These are phyloP conservation scores for Oryzias dopingdopingensis DNA, from an alignment of 2,797 vertebrate genomes.

Conservation along the genomic window DNA sequence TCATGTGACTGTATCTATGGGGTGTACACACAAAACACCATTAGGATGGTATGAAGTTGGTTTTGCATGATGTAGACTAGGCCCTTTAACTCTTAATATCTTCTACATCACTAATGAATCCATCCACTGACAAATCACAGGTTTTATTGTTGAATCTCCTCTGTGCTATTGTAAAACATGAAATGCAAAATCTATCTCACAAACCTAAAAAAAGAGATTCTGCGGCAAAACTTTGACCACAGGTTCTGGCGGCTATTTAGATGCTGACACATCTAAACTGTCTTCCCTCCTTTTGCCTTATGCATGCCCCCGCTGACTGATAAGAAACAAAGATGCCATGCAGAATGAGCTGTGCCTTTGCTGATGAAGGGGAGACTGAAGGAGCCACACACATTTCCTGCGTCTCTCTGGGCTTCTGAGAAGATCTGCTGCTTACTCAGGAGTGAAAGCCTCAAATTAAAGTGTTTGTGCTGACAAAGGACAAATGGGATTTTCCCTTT, in stretches of 20 bases:
- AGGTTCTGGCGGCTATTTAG: constrained; percentile 38
- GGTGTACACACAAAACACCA: no score
- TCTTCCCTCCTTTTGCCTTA: constrained; percentile 61
- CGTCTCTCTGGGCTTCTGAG: constrained; percentile 78
- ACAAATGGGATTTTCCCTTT: constrained; percentile 87
- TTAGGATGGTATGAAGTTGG: no score
- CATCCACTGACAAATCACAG: no score
- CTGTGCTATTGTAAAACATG: constrained; percentile 1
- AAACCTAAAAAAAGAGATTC: constrained; percentile 24
- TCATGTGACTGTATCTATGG: no score
- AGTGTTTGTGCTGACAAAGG: constrained; percentile 98
- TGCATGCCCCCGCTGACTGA: constrained; percentile 65
- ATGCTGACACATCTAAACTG: constrained; percentile 55
- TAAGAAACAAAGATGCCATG: constrained; percentile 71
- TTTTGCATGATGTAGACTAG: no score
- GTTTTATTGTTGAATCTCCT: no score
- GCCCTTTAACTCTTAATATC: no score
- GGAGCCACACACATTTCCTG: constrained; percentile 77
- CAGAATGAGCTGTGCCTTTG: constrained; percentile 66
- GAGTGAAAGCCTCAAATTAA: constrained; percentile 95
- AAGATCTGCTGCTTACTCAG: constrained; percentile 92
- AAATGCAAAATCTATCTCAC: constrained; percentile 15
- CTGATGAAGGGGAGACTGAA: constrained; percentile 75
- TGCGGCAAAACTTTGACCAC: constrained; percentile 19
- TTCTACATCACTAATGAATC: no score